These are phyloP conservation scores for Ibidorhyncha struthersii DNA, from an alignment of 2,113 vertebrate genomes.

Conservation along the genomic window DNA sequence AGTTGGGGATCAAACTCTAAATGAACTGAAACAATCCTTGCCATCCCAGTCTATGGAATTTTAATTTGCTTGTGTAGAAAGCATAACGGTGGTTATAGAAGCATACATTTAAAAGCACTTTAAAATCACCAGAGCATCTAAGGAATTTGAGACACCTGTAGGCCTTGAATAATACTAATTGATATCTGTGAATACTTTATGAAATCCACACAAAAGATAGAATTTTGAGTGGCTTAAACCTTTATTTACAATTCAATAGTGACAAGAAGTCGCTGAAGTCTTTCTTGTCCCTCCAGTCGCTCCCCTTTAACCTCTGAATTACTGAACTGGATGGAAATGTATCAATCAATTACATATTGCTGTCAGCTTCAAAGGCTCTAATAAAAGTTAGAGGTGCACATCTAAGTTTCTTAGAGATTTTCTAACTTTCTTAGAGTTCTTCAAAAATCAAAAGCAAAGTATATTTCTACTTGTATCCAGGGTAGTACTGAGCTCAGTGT, in stretches of 20 bases:
- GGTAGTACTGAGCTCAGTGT: neutral
- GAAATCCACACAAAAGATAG: constrained; percentile 38
- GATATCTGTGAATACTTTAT: constrained; percentile 33
- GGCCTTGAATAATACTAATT: constrained; percentile 25
- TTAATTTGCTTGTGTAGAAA: constrained; percentile 31
- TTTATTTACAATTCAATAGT: constrained; percentile 23
- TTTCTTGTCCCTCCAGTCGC: neutral
- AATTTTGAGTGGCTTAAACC: constrained; percentile 49
- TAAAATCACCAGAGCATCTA: neutral
- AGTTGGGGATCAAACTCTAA: neutral
- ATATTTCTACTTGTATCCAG: neutral
- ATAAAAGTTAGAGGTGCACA: neutral
- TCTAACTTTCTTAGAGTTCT: neutral
- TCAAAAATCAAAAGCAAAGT: neutral
- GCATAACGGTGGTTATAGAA: neutral
- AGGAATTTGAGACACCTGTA: constrained; percentile 37
- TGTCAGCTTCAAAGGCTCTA: neutral
- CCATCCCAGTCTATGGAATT: neutral
- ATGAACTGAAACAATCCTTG: neutral
- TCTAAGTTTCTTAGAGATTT: neutral
- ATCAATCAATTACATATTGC: neutral
- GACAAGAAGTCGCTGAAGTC: neutral
- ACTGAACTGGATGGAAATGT: neutral
- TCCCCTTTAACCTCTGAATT: constrained; percentile 10
- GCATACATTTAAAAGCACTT: neutral